Evolutionary conservation across 2,113 vertebrate genomes (phyloP).

Genomic region (Tragulus kanchil): DNA sequence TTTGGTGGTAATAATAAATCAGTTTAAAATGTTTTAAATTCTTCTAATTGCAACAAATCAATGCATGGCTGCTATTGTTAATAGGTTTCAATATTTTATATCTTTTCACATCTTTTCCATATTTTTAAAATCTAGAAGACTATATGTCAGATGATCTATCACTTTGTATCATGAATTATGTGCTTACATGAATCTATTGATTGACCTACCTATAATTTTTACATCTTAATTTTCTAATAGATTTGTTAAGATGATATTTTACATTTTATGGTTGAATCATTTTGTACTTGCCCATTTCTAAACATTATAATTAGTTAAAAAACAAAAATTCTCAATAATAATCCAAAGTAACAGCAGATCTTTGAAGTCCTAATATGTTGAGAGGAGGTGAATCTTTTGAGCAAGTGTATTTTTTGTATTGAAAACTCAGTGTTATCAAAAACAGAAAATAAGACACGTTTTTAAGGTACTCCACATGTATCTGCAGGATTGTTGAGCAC

Average conservation of each 20-base stretch:
- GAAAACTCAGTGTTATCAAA: constrained; percentile 12
- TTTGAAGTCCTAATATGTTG: background rate
- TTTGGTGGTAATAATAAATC: constrained; percentile 13
- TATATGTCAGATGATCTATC: background rate
- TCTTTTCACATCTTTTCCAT: background rate
- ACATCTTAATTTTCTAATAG: constrained; percentile 13
- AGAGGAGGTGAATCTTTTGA: background rate
- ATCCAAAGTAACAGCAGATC: background rate
- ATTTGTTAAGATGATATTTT: background rate
- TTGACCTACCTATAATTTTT: background rate
- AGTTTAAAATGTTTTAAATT: background rate
- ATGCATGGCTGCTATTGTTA: background rate
- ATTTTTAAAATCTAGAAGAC: background rate
- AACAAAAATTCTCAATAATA: background rate
- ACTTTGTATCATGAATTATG: constrained; percentile 30
- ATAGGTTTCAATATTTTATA: background rate
- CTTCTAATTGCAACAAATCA: background rate
- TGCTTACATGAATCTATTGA: constrained; percentile 40
- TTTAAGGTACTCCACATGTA: background rate
- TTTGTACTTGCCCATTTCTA: background rate
- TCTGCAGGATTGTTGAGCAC: constrained; percentile 4
- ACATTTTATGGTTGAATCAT: background rate
- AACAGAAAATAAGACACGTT: background rate
- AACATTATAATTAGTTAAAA: constrained; percentile 51
- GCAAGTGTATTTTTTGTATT: background rate